Evolutionary conservation across 2,888 invertebrate genomes (phyloP), one percentile per base, ranked within the genome.

Genomic region (Meliscaeva auricollis): DNA sequence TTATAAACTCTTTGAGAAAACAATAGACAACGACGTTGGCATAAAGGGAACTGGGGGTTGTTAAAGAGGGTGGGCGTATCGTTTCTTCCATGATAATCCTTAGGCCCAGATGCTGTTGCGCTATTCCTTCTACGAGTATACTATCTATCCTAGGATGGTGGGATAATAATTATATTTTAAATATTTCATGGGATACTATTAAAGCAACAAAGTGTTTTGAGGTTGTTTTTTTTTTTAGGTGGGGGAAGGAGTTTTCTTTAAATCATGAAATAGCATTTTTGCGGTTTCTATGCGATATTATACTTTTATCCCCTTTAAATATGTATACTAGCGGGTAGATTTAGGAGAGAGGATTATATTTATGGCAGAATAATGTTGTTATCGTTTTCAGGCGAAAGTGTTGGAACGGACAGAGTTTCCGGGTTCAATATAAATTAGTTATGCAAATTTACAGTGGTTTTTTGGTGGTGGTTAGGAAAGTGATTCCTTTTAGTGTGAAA

Each of bases 121-220:
- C 38, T 38, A 38, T n/a, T n/a, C n/a, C n/a, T n/a, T n/a, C n/a
- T 9, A 9, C 38, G 1, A 38, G 2, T 13, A n/a, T n/a, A n/a
- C 35, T 35, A 35, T 13, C 38, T 8, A 8, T 38, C 1, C 13
- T 52, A 9, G 7, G 64, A 68, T 44, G 72, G 72, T 76, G 56
- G 77, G 81, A 85, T 85, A 74, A 85, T 81, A 81, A 85, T 85
- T 85, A 85, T 80, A 73, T 76, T 81, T 81, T 85, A 81, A 81
- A 85, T 81, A 73, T 81, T 85, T 85, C 56, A 85, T 81, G 62
- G 35, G 62, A 41, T 38, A 48, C 9, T 26, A 26, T 26, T 26
- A 26, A 2, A 58, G 46, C 17, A 76, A 76, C 76, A 76, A 85
- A 85, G 81, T 85, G 85, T 76, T 85, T 85, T 38, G 68, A 32